phyloP scores from a whole-genome alignment of 2,797 vertebrate genomes.

The Aulostomus chinensis region DNA sequence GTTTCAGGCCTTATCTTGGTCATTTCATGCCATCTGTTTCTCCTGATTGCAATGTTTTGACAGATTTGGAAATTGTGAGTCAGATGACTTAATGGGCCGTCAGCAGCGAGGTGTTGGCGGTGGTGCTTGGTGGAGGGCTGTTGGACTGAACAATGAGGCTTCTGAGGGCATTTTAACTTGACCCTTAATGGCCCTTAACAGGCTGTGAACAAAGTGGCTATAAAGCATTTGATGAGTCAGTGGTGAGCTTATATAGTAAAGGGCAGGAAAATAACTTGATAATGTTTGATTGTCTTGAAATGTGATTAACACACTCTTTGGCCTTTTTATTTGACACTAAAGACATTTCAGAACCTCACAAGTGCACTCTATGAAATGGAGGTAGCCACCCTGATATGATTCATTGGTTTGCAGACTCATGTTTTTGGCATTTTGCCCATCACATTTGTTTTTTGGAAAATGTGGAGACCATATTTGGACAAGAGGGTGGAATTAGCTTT shows the following conservation, averaged over 20 bases:
- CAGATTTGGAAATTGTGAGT: constrained; percentile 55
- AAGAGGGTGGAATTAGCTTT: too few relatives aligned
- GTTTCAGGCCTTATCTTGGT: constrained; percentile 51
- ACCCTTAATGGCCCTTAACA: constrained; percentile 6
- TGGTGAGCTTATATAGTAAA: neutral
- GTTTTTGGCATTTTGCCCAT: too few relatives aligned
- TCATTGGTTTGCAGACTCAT: too few relatives aligned
- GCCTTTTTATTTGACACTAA: too few relatives aligned
- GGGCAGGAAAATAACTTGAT: constrained; percentile 1
- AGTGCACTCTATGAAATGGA: too few relatives aligned
- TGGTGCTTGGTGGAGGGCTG: constrained; percentile 26
- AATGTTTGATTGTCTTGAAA: neutral
- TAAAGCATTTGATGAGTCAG: neutral
- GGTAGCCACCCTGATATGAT: too few relatives aligned
- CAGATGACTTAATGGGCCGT: constrained; percentile 26
- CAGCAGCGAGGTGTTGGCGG: constrained; percentile 10
- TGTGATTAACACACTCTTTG: too few relatives aligned
- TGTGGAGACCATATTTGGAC: too few relatives aligned
- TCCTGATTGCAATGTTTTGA: constrained; percentile 41
- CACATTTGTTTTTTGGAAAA: too few relatives aligned
- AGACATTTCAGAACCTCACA: too few relatives aligned
- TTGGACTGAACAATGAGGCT: constrained; percentile 24
- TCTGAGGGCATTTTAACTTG: constrained; percentile 7
- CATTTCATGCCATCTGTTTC: constrained; percentile 74
- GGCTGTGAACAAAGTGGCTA: constrained; percentile 6